A percentile compares a stretch with the other conserved stretches of the same genome.
phyloP scores from a whole-genome alignment of 2,797 vertebrate species.

The Glossophaga mutica region DNA sequence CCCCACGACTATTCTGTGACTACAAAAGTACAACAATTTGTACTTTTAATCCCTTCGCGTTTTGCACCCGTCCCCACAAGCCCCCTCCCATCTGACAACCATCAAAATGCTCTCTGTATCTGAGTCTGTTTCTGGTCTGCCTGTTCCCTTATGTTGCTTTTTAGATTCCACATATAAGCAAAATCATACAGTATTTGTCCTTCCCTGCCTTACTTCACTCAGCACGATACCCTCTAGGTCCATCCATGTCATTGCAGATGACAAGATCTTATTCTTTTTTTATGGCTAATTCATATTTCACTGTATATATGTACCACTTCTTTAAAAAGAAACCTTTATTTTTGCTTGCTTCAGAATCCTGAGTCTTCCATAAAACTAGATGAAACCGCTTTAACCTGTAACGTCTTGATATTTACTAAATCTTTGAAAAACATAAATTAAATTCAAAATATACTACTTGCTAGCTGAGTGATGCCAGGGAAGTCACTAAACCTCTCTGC shows the following conservation, averaged over 20 bases:
- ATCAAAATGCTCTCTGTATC: not conserved
- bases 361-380: not conserved
- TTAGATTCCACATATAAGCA: not conserved
- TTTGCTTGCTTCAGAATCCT: slow-evolving; percentile 25
- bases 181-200: not conserved
- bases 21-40: not conserved
- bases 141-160: not conserved
- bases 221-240: not conserved
- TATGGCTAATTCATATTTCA: not conserved
- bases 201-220: not conserved
- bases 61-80: not conserved
- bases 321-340: slow-evolving; percentile 32
- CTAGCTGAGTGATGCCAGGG: not conserved
- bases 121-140: not conserved
- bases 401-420: slow-evolving; percentile 11
- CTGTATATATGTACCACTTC: no score
- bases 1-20: not conserved
- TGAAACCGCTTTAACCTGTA: not conserved
- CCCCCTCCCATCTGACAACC: not conserved
- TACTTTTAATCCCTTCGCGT: not conserved
- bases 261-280: not conserved
- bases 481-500: slow-evolving; percentile 5
- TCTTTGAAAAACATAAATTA: slow-evolving; percentile 28
- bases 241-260: not conserved
- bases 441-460: slow-evolving; percentile 37